Evolutionary conservation across 2,113 vertebrate species (phyloP).

Genomic region (Salvelinus fontinalis): DNA sequence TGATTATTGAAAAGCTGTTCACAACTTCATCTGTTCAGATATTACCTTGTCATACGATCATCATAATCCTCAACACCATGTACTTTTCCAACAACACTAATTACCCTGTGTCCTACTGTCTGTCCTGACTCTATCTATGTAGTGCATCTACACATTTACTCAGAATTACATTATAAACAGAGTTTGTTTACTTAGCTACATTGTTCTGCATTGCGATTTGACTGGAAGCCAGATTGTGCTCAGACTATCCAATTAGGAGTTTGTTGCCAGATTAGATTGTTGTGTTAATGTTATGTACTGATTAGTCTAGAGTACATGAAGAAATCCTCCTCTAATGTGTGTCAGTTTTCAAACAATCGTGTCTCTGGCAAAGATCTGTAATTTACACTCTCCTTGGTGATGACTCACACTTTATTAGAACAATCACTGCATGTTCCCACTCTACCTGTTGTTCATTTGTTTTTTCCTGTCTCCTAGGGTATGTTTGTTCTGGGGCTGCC

Average conservation of each 20-base stretch:
- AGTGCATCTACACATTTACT: background rate
- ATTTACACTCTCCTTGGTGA: background rate
- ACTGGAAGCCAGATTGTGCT: conserved; percentile 49
- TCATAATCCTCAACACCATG: background rate
- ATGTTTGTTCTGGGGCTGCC: conserved; percentile 81
- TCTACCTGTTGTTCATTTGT: conserved; percentile 51
- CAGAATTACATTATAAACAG: background rate
- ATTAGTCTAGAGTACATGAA: background rate
- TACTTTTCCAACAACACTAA: no score
- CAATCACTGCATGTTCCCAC: conserved; percentile 40
- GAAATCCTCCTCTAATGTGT: conserved; percentile 10
- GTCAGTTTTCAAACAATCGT: conserved; percentile 53
- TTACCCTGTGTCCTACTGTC: no score
- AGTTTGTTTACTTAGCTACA: background rate
- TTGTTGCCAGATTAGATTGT: background rate
- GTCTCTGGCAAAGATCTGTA: conserved; percentile 42
- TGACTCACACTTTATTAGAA: no score
- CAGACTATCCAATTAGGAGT: conserved; percentile 53
- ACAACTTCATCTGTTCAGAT: no score
- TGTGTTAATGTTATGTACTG: background rate
- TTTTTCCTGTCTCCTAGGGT: conserved; percentile 61
- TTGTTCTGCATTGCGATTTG: conserved; percentile 41
- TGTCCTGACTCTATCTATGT: background rate
- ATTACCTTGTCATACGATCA: background rate
- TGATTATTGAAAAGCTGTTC: no score